phyloP scores from a whole-genome alignment of 2,113 vertebrate species.

The Brevimyrus niger region DNA sequence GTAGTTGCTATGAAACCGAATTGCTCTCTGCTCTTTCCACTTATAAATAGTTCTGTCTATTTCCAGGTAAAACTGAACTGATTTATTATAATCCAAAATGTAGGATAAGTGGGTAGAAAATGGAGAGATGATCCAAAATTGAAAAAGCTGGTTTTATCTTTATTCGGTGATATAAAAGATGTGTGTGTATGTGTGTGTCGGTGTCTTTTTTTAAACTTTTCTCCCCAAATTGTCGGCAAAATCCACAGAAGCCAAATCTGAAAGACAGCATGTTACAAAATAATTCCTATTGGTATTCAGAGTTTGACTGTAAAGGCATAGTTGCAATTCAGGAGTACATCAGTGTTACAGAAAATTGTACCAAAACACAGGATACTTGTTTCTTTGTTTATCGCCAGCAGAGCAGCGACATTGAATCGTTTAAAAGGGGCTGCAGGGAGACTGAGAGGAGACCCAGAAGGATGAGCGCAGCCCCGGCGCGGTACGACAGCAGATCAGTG shows the following conservation, averaged over 20 bases:
- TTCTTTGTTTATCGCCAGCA: neutral
- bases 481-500: neutral
- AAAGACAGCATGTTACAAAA: neutral
- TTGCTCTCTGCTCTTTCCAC: constrained; percentile 22
- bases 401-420: neutral
- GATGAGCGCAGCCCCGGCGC: neutral
- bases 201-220: neutral
- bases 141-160: neutral
- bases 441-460: neutral
- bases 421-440: neutral
- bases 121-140: neutral
- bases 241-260: neutral
- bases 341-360: neutral
- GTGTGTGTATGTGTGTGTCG: no score
- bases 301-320: neutral
- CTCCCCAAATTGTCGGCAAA: neutral
- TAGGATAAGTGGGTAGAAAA: neutral
- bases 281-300: neutral
- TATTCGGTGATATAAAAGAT: neutral
- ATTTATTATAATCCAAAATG: constrained; percentile 5
- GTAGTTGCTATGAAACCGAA: constrained; percentile 34
- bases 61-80: constrained; percentile 20
- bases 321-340: neutral
- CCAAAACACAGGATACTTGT: neutral
- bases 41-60: constrained; percentile 37